phyloP scores from a whole-genome alignment of 2,888 invertebrate species.

The Pristionchus maxplancki region DNA sequence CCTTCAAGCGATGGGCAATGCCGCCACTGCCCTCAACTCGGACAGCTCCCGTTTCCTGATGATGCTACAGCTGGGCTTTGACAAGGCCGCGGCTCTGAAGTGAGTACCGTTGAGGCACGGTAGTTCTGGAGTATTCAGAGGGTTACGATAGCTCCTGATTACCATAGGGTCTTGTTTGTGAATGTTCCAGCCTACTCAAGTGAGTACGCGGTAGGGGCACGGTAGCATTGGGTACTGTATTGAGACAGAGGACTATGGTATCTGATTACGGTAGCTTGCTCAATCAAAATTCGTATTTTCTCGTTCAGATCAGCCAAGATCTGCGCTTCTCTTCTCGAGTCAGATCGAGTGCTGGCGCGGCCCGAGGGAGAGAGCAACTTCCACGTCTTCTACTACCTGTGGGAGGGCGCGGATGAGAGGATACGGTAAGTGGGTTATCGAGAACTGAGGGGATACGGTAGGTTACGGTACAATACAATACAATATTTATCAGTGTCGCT shows the following conservation, averaged over 20 bases:
- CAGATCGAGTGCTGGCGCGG: slow-evolving; percentile 84
- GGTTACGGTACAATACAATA: too few species aligned
- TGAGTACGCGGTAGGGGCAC: too few species aligned
- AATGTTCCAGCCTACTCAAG: too few species aligned
- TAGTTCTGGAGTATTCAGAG: too few species aligned
- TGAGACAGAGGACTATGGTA: neutral
- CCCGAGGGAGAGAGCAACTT: slow-evolving; percentile 85
- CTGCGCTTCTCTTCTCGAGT: slow-evolving; percentile 86
- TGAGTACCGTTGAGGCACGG: too few species aligned
- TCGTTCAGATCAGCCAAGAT: slow-evolving; percentile 61
- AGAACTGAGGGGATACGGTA: too few species aligned
- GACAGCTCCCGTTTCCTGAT: slow-evolving; percentile 93
- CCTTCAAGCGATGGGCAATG: slow-evolving; percentile 92
- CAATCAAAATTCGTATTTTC: too few species aligned
- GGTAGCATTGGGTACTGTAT: neutral
- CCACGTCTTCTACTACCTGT: slow-evolving; percentile 84
- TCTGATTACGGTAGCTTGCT: too few species aligned
- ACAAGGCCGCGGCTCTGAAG: slow-evolving; percentile 84
- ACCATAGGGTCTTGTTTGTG: too few species aligned
- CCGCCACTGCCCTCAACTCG: slow-evolving; percentile 88
- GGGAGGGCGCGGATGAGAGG: slow-evolving; percentile 83
- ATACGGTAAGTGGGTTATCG: slow-evolving; percentile 51
- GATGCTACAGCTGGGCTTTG: slow-evolving; percentile 93
- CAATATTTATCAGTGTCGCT: too few species aligned
- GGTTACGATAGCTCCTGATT: too few species aligned